A percentile compares a stretch with the other conserved stretches of the same genome.
These are phyloP conservation scores for Esox niger DNA, from an alignment of 2,113 vertebrate species.

Conservation along the genomic window DNA sequence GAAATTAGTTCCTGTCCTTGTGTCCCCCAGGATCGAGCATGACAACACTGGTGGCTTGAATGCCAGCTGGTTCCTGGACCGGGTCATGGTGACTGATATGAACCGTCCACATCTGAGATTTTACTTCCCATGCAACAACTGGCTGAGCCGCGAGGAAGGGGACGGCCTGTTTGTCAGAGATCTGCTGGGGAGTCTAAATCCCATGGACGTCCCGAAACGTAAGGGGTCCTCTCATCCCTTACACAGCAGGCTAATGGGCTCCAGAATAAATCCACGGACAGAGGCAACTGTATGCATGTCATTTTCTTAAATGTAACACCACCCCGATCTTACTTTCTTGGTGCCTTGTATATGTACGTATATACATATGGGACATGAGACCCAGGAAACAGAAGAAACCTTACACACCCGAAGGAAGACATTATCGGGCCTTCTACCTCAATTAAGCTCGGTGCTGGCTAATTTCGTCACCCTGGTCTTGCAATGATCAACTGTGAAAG, in stretches of 20 bases:
- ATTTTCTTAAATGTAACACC: no score
- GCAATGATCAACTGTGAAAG: no score
- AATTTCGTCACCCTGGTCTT: no score
- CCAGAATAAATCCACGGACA: neutral
- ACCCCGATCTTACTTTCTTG: neutral
- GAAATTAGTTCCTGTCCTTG: neutral
- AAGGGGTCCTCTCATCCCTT: constrained; percentile 48
- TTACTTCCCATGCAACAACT: constrained; percentile 92
- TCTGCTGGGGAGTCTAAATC: constrained; percentile 87
- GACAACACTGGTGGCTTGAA: constrained; percentile 91
- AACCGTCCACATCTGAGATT: constrained; percentile 91
- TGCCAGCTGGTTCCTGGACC: constrained; percentile 91
- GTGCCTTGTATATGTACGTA: neutral
- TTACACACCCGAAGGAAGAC: no score
- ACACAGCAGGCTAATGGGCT: neutral
- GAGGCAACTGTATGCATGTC: no score
- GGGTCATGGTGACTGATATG: constrained; percentile 91
- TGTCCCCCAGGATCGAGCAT: constrained; percentile 84
- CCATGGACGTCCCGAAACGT: constrained; percentile 95
- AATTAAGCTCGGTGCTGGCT: no score
- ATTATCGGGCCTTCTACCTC: no score
- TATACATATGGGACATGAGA: constrained; percentile 32
- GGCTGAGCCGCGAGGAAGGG: constrained; percentile 91
- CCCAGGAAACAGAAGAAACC: no score
- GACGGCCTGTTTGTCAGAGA: constrained; percentile 90